Base-by-base conservation (phyloP, 2,797 vertebrate species). In the Fratercula arctica region DNA sequence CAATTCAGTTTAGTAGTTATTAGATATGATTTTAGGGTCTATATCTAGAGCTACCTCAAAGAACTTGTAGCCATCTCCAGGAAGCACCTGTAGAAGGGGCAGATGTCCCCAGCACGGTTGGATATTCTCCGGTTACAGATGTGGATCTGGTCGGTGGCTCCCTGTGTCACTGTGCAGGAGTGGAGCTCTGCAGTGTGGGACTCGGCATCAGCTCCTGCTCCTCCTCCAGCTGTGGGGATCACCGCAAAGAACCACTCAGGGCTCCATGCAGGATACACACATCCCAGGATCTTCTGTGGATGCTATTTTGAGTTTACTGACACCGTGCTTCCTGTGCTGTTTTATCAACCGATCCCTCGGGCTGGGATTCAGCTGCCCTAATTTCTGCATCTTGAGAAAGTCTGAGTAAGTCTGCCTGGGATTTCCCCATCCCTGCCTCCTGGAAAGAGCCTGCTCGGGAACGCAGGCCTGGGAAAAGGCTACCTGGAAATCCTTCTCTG, bases 341-440 rank as follows among this genome's bases (percentile, higher is more conserved):
- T 74, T 84, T 68, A 90, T 59, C 87, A 77, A 39, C 39, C 1
- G 5, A 41, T 87, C 76, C 92, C 77, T 90, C 6, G 2, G 86
- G 69, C 80, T 92, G 85, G 41, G n/a, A 66, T 94, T 90, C 77
- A 76, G 53, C 45, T 77, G 69, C 67, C 5, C 50, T 69, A 31
- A 66, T 87, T 94, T 82, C 31, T 6, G 74, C 77, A 69, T 50
- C 63, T 51, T 67, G 43, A 93, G 84, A 57, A 93, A 81, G 61
- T 29, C 74, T 90, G 87, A 89, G 59, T 85, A 83, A 96, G 11
- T 57, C 67, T 89, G 26, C 31, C 74, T 56, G 81, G 84, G 86
- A 70, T 35, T 96, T 96, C 72, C 70, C 35, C 81, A 59, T 46
- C 35, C 13, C 19, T 74, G 26, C 7, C 37, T 90, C 20, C 64